Evolutionary conservation across 1,140 invertebrate genomes (phyloP), one percentile per base, ranked within the genome.

Genomic region (Leptinotarsa texana): DNA sequence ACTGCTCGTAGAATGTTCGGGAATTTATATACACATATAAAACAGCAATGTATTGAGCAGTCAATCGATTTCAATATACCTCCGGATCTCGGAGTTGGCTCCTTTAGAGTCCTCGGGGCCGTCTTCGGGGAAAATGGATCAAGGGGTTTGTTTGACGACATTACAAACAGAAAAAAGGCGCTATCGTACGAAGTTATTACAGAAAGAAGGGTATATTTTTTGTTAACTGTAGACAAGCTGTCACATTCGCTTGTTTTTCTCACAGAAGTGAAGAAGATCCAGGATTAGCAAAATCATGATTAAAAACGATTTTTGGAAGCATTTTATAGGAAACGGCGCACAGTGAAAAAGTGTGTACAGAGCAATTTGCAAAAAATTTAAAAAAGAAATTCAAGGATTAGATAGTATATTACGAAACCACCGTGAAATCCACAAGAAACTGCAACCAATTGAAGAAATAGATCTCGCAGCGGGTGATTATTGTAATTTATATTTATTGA

Each of bases 51-150:
- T 72, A 78, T 74, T 78, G 74, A 76, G 67, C 72, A 78, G 74
- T 76, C 77, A 78, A 78, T 78, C 77, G 77, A 78, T 78, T 78
- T 76, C 77, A 78, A 78, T 78, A 78, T 78, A 76, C 77, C 74
- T 78, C 68, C 72, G 62, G 65, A 61, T 73, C 68, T 24, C 27
- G 69, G 66, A 49, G 47, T 78, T 76, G 74, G 77, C 74, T 78
- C 75, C 77, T 78, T 78, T 24, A 62, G 42, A 65, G 27, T 75
- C 77, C 74, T 72, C 18, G 42, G 74, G 72, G 18, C 73, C 70
- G 67, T 49, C 47, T 57, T 57, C 51, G 51, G 51, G 51, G 49
- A 49, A 62, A 70, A 63, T 73, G 61, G 70, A 65, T 71, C 66
- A 33, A 42, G 66, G 66, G 33, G 66, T 68, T 68, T 68, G 42